Conservation (phyloP, 1,140 invertebrate genomes). For the Apis florea region DNA sequence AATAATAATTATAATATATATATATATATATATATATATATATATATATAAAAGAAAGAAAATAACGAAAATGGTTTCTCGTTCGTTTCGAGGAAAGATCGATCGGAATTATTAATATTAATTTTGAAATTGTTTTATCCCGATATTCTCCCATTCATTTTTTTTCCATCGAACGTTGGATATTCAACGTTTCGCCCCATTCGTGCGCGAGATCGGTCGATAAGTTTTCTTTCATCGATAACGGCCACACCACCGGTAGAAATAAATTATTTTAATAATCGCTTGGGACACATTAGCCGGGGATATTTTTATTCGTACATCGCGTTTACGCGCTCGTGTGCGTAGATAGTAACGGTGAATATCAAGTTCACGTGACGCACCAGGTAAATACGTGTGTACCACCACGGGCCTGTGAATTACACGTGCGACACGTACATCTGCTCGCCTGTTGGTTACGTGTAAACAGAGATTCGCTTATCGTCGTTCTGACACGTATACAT, state of each 20-base stretch:
- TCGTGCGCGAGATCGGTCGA: constrained; percentile 17
- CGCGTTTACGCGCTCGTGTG: constrained; percentile 12
- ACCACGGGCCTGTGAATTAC: constrained; percentile 51
- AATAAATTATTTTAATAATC: constrained; percentile 51
- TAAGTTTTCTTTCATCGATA: constrained; percentile 35
- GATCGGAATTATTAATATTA: not conserved
- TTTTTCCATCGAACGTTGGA: not conserved
- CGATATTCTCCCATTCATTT: not conserved
- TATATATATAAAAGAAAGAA: too few species aligned
- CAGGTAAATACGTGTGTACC: constrained; percentile 46
- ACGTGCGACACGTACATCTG: constrained; percentile 66
- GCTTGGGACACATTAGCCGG: not conserved
- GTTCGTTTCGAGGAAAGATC: not conserved
- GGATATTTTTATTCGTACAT: constrained; percentile 31
- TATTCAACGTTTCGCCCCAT: not conserved
- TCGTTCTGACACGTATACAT: constrained; percentile 46
- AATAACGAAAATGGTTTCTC: too few species aligned
- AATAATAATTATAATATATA: too few species aligned
- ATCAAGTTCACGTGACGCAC: constrained; percentile 56
- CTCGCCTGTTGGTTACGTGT: constrained; percentile 64
- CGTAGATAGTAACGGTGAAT: constrained; percentile 54
- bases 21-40: too few species aligned
- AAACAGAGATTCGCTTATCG: constrained; percentile 68
- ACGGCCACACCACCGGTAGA: not conserved
- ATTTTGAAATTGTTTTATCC: not conserved